A percentile compares a stretch with the other conserved stretches of the same genome.
These are phyloP conservation scores for Edolisoma coerulescens DNA, from an alignment of 2,113 vertebrate genomes.

Conservation along the genomic window DNA sequence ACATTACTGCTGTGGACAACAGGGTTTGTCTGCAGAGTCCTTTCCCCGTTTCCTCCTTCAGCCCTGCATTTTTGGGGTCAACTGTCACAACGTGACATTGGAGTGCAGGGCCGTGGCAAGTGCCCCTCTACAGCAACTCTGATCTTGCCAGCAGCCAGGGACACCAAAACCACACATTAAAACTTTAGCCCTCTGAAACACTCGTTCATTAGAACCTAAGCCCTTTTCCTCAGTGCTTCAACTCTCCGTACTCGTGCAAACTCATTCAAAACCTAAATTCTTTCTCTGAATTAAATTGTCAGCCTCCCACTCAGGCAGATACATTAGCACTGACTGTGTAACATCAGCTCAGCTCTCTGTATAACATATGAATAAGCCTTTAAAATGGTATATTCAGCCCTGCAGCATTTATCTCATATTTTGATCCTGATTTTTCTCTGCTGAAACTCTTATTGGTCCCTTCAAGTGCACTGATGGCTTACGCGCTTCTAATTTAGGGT, in stretches of 20 bases:
- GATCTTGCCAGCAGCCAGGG: neutral
- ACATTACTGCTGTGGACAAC: neutral
- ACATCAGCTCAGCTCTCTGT: constrained; percentile 18
- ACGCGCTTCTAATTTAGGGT: neutral
- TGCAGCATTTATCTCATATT: constrained; percentile 37
- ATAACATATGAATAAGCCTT: constrained; percentile 34
- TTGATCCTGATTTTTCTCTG: constrained; percentile 19
- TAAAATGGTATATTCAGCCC: constrained; percentile 44
- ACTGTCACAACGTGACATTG: accelerated
- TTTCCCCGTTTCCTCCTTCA: neutral
- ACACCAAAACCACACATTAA: neutral
- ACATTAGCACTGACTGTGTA: constrained; percentile 25
- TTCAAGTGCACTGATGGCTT: constrained; percentile 3
- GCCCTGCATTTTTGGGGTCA: accelerated
- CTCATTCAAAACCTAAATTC: constrained; percentile 26
- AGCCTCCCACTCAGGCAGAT: constrained; percentile 42
- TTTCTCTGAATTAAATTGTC: constrained; percentile 38
- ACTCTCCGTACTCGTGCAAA: neutral
- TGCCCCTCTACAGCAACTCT: neutral
- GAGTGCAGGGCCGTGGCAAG: accelerated
- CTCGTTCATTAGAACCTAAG: neutral
- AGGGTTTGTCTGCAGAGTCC: accelerated
- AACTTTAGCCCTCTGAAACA: neutral
- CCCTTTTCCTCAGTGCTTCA: neutral
- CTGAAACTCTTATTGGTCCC: constrained; percentile 4